These are phyloP conservation scores for Rhadina sibilatrix DNA, from an alignment of 2,113 vertebrate genomes.

Conservation along the genomic window DNA sequence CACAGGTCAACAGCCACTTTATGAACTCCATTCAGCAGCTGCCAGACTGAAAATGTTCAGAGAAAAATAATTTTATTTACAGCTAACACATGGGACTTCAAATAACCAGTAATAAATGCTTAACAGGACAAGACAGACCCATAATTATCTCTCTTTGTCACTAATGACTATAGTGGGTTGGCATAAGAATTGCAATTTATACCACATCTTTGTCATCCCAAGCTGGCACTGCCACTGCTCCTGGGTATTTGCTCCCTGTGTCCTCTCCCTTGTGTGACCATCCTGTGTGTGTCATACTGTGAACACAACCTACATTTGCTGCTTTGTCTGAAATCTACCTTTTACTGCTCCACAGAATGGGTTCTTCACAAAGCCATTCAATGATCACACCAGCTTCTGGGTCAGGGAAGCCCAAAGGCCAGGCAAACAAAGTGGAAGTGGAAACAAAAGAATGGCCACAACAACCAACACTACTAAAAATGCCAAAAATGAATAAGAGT, in stretches of 20 bases:
- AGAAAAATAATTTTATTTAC: slow-evolving; percentile 33
- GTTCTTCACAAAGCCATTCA: fast-evolving
- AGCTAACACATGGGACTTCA: background rate
- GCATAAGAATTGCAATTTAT: background rate
- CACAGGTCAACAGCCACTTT: background rate
- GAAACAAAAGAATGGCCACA: background rate
- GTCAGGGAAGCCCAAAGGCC: background rate
- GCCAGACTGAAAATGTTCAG: background rate
- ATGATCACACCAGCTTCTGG: background rate
- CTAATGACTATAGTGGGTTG: background rate
- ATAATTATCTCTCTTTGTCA: background rate
- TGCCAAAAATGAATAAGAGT: background rate
- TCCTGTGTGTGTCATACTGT: fast-evolving
- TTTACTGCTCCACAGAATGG: background rate
- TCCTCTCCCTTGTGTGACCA: background rate
- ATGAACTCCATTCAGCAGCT: background rate
- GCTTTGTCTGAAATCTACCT: background rate
- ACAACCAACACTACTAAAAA: background rate
- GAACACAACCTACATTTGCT: background rate
- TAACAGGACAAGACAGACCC: background rate
- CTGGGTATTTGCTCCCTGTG: background rate
- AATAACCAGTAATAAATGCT: slow-evolving; percentile 9
- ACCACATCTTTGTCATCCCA: background rate
- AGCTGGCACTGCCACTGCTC: background rate
- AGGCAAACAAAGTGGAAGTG: background rate